Evolutionary conservation across 2,888 invertebrate species (phyloP), one percentile per base, ranked within the genome.

Genomic region (Silvanus unidentatus): DNA sequence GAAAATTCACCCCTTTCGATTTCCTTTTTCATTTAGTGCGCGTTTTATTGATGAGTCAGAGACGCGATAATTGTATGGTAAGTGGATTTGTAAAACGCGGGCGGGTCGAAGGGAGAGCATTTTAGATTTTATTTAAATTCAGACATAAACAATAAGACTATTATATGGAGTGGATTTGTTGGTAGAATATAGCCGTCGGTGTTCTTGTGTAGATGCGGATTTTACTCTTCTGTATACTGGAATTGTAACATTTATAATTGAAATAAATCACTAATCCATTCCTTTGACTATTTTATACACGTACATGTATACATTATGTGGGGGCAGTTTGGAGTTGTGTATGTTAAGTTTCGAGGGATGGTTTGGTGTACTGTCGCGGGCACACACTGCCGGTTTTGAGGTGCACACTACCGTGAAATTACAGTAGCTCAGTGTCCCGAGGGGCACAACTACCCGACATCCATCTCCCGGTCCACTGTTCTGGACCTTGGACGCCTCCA

Each of bases 321-420:
- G 34, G 16, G 4, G 13, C 13, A 36, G 41, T 38, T 35, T n/a
- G n/a, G n/a, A 36, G 44, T 28, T 29, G 34, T 42, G 32, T 36
- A 42, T 34, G 16, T 12, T 37, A 22, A 36, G 41, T 38, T 35
- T n/a, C n/a, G n/a, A 36, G 39, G 42, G 39, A 40, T 38, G 45
- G 39, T 41, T n/a, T n/a, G n/a, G n/a, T n/a, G n/a, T 36, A 43
- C 40, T 30, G 48, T 48, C 45, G 39, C 36, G 34, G 27, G 41
- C 40, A 47, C 44, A 40, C 29, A 37, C 42, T 28, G 28, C 39
- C 46, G 69, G 71, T 72, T 75, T 74, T 73, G 73, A 65, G 73
- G 70, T 74, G 75, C 75, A 75, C 74, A 73, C 73, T 73, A 75
- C 74, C 76, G 76, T 76, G 76, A 76, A 76, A 76, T 76, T 76